Base-by-base conservation (phyloP, 2,888 invertebrate genomes). In the Herminia tarsipennalis region DNA sequence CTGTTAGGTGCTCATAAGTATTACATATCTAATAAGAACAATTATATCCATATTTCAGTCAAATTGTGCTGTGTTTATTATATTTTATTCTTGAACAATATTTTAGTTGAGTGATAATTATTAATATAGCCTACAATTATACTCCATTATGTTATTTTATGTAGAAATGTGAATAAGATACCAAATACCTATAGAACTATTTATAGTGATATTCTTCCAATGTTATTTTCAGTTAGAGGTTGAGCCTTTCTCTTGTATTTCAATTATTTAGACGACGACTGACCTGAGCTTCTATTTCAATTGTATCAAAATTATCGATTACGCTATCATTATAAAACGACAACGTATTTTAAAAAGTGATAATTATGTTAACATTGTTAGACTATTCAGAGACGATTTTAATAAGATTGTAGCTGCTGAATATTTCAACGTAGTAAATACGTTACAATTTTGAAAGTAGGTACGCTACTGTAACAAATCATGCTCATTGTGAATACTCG, bases 161-260 rank as follows among this genome's bases (percentile, higher is more conserved):
- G 51, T 58, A 71, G 66, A 66, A 69, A 76, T 83, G 86, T 86
- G 82, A 87, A 85, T 84, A 74, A 83, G 80, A 89, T 86, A 85
- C 91, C 89, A 90, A 91, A 91, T 88, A 88, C 57, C 64, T 65
- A 75, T 77, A 76, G 70, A 60, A 70, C 70, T 65, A 69, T 62
- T 65, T 70, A 64, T 72, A 76, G 73, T 73, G 65, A 72, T 75
- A 74, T 66, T 69, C 57, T 55, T 47, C n/a, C 56, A 67, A 63
- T 57, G 54, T 68, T 27, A 69, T 73, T 77, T 80, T 81, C 77
- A 81, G 68, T 78, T 70, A 58, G 66, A 80, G 77, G 81, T 78
- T 76, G 75, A 70, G 70, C 64, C 69, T 72, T 58, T 28, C 32
- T 18, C 40, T 38, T 16, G 28, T 28, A 28, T n/a, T 3, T n/a